Percentiles rank a stretch among this genome's conserved stretches.
phyloP scores from a whole-genome alignment of 1,140 invertebrate species.

The Ips typographus region DNA sequence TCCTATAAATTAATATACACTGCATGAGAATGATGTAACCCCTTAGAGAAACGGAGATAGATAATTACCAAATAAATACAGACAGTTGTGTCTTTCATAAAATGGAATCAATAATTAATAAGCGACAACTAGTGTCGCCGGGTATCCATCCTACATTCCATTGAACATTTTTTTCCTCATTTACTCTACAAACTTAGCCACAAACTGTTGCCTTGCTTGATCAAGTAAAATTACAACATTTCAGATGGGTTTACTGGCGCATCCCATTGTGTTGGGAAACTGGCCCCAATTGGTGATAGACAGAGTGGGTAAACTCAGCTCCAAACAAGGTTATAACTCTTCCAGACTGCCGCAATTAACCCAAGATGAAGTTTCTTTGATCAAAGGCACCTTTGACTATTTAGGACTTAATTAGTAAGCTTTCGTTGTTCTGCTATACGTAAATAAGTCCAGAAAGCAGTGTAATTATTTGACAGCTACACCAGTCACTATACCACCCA shows the following conservation, averaged over 20 bases:
- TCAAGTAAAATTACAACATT: conserved; percentile 34
- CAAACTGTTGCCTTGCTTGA: conserved; percentile 1
- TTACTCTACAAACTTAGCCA: background rate
- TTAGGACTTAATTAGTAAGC: conserved; percentile 13
- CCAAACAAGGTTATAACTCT: conserved; percentile 57
- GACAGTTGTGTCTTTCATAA: too few relatives aligned
- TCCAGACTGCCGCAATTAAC: conserved; percentile 66
- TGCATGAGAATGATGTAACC: too few relatives aligned
- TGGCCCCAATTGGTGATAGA: conserved; percentile 64
- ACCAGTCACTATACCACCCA: background rate
- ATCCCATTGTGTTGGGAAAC: conserved; percentile 67
- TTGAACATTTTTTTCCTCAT: background rate
- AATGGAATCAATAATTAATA: too few relatives aligned
- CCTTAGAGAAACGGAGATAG: too few relatives aligned
- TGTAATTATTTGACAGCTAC: conserved; percentile 9
- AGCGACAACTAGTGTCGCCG: too few relatives aligned
- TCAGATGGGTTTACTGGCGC: conserved; percentile 61
- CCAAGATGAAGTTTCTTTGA: conserved; percentile 57
- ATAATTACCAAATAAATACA: too few relatives aligned
- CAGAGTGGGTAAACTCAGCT: conserved; percentile 58
- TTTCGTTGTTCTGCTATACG: background rate
- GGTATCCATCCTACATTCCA: background rate
- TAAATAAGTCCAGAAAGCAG: background rate
- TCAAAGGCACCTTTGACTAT: conserved; percentile 50
- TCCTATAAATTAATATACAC: background rate